Evolutionary conservation across 30 jellyfish, hydroid and myxozoan species (phyloP).

Genomic region (Hydra vulgaris): DNA sequence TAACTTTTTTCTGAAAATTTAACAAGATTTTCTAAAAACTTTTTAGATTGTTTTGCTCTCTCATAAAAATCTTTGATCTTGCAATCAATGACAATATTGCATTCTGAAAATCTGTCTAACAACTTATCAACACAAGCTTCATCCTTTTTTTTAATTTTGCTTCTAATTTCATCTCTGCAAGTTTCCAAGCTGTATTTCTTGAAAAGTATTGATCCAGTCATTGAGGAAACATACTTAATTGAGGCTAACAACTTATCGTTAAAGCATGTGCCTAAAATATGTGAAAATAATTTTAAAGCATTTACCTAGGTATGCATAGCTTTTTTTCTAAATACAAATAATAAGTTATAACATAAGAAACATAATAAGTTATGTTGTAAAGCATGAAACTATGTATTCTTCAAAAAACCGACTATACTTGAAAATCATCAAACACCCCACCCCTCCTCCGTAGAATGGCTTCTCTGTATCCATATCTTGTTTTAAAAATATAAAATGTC

Average conservation of each 20-base stretch:
- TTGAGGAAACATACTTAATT: background rate
- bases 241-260: background rate
- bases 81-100: background rate
- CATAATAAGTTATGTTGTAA: too few species aligned
- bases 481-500: too few species aligned
- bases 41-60: background rate
- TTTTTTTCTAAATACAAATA: too few species aligned
- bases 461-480: too few species aligned
- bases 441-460: too few species aligned
- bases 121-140: background rate
- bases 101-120: background rate
- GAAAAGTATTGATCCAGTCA: background rate
- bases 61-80: background rate
- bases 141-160: background rate
- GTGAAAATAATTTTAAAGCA: too few species aligned
- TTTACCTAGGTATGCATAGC: too few species aligned
- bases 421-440: too few species aligned
- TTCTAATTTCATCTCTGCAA: background rate
- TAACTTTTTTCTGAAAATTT: background rate
- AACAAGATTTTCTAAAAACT: background rate
- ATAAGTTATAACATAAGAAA: too few species aligned
- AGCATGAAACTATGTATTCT: too few species aligned
- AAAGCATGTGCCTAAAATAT: background rate
- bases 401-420: too few species aligned
- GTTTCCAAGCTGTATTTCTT: background rate